A percentile compares a stretch with the other conserved stretches of the same genome.
Conservation (phyloP, 2,113 vertebrate species). For the Scomber japonicus region DNA sequence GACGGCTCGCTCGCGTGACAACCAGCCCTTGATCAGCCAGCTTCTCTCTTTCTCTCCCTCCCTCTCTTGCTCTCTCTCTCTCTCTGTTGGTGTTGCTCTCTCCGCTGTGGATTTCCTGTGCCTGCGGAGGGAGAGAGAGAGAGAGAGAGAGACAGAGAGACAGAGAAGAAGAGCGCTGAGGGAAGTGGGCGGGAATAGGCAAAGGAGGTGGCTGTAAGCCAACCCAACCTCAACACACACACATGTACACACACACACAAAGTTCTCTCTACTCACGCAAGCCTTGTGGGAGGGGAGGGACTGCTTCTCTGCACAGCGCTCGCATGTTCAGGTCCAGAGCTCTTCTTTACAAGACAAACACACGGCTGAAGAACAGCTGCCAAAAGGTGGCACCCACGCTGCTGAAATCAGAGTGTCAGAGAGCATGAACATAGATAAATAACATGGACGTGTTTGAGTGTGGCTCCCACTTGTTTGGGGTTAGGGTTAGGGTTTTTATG, state of each 20-base stretch:
- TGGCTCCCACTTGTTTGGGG: background rate
- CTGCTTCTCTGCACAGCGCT: constrained; percentile 52
- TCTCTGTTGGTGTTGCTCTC: constrained; percentile 63
- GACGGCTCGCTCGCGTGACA: constrained; percentile 93
- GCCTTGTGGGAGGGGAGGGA: constrained; percentile 71
- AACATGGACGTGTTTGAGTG: background rate
- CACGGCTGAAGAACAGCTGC: constrained; percentile 62
- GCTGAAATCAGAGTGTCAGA: constrained; percentile 13
- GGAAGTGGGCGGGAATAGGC: constrained; percentile 75
- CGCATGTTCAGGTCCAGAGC: constrained; percentile 62
- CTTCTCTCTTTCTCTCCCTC: constrained; percentile 78
- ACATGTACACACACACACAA: constrained; percentile 47
- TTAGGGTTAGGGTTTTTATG: too few relatives aligned
- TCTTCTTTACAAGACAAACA: constrained; percentile 39
- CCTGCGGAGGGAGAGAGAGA: constrained; percentile 31
- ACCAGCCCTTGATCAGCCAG: constrained; percentile 88
- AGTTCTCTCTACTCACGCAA: constrained; percentile 85
- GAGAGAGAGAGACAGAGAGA: constrained; percentile 34
- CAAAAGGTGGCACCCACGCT: constrained; percentile 64
- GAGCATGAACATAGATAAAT: background rate
- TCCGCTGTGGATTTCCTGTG: constrained; percentile 85
- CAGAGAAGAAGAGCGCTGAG: constrained; percentile 37
- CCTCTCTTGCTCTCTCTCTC: constrained; percentile 48
- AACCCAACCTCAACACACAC: constrained; percentile 69
- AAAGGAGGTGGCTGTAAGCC: constrained; percentile 80